A percentile compares a stretch with the other conserved stretches of the same genome.
phyloP scores from a whole-genome alignment of 2,113 vertebrate species.

The Xiphias gladius region DNA sequence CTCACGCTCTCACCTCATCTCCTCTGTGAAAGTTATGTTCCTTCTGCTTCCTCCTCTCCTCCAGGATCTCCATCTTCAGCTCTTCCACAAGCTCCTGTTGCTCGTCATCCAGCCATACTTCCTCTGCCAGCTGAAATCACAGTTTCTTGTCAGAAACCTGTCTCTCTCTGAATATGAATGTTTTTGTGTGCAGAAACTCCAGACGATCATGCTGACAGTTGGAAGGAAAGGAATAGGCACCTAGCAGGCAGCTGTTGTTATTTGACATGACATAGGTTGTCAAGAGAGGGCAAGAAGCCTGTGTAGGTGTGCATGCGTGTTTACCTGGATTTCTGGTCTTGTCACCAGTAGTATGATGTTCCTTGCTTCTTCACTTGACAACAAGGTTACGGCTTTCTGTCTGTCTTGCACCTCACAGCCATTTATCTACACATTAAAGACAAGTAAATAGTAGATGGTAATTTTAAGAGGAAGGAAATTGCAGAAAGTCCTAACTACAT shows the following conservation, averaged over 20 bases:
- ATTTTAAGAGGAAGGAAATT: conserved; percentile 12
- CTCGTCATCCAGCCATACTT: conserved; percentile 96
- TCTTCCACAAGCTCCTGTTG: conserved; percentile 94
- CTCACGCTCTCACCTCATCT: conserved; percentile 85
- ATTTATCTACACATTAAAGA: conserved; percentile 92
- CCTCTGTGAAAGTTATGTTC: conserved; percentile 79
- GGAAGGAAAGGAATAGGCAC: conserved; percentile 27
- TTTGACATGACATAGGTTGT: conserved; percentile 63
- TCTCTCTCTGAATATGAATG: conserved; percentile 1
- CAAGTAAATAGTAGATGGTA: conserved; percentile 46
- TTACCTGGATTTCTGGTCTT: conserved; percentile 94
- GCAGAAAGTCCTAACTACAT: not conserved
- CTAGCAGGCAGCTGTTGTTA: conserved; percentile 48
- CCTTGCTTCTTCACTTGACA: conserved; percentile 91
- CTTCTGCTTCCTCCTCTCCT: conserved; percentile 88
- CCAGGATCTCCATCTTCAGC: conserved; percentile 92
- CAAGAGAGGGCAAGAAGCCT: conserved; percentile 29
- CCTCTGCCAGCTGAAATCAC: conserved; percentile 91
- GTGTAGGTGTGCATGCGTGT: not conserved
- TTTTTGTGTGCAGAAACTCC: conserved; percentile 61
- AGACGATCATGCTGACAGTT: conserved; percentile 52
- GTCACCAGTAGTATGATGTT: conserved; percentile 92
- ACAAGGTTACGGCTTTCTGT: conserved; percentile 92
- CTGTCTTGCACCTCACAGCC: conserved; percentile 93
- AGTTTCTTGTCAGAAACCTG: conserved; percentile 60